Conservation (phyloP, 2,888 invertebrate species). For the Erannis defoliaria region DNA sequence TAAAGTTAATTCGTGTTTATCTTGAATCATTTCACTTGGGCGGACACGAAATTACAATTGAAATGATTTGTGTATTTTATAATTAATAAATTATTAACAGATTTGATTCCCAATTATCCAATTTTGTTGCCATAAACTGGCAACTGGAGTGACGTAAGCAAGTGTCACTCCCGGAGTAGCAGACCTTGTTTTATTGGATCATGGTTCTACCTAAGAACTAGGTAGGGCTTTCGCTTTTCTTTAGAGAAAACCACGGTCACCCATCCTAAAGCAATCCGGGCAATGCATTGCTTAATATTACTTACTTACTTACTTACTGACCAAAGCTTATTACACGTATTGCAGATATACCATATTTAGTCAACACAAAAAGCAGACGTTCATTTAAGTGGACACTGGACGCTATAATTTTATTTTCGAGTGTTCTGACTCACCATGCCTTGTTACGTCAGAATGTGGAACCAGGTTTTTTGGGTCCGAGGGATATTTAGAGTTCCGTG, state of each 20-base stretch:
- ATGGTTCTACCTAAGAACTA: no score
- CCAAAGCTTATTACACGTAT: neutral
- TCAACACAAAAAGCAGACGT: slow-evolving; percentile 9
- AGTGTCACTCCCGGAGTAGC: no score
- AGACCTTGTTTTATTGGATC: no score
- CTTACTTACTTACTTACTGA: no score
- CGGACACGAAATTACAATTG: no score
- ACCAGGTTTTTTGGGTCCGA: slow-evolving; percentile 46
- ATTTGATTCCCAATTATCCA: no score
- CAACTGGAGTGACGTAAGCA: no score
- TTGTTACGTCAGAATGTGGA: slow-evolving; percentile 50
- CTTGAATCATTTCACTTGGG: no score
- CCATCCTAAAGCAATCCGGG: neutral
- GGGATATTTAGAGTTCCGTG: slow-evolving; percentile 45
- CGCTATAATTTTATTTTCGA: slow-evolving; percentile 18
- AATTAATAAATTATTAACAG: no score
- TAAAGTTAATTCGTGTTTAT: no score
- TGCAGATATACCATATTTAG: neutral
- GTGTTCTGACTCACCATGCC: slow-evolving; percentile 23
- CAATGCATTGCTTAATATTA: neutral
- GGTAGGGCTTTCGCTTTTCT: neutral
- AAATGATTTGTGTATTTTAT: no score
- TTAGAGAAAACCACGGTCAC: neutral
- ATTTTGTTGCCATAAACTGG: no score
- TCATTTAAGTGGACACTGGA: neutral